Base-by-base conservation (phyloP, 2,797 vertebrate genomes). In the Australoheros facetus region DNA sequence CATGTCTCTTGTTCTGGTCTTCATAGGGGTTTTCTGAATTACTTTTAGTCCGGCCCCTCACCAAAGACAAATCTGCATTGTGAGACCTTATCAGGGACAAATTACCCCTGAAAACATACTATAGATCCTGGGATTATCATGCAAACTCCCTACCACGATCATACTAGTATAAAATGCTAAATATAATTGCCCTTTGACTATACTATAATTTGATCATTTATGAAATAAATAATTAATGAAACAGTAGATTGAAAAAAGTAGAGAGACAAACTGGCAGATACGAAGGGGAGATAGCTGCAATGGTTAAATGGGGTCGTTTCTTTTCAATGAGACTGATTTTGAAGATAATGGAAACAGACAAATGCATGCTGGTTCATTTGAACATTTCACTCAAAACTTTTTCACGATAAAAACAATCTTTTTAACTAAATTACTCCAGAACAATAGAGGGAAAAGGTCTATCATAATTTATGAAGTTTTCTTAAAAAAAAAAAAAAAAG, bases 331-430 rank as follows among this genome's bases (percentile, higher is more conserved):
- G 57, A 81, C n/a, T 87, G 88, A 91, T 82, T 51, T 69, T 30
- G 14, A 23, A 78, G 88, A 85, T 89, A 87, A 91, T 85, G 55
- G 55, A 78, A 79, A 55, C 48, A 42, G 78, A 79, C 45, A 84
- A 89, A 82, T 74, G 58, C 37, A 75, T 0, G 19, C 57, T 21
- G 72, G 55, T 55, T 82, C 73, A 76, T 87, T 58, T 82, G 79
- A 76, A 82, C 70, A 76, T 81, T 78, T 79, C 70, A 86, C 80
- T 66, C 66, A 62, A 62, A 75, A 56, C 76, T 6, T 30, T 64
- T 84, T 83, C 64, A 69, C 19, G 0, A 74, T 60, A 13, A 71
- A 73, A 4, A 77, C 30, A 56, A 56, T 78, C 1, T 64, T 75
- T 37, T 19, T 12, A 54, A 72, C 3, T 53, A 48, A 74, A 56